Percentiles rank a stretch among this genome's conserved stretches.
Conservation (phyloP, 2,888 invertebrate species). For the Andricus quercusramuli region DNA sequence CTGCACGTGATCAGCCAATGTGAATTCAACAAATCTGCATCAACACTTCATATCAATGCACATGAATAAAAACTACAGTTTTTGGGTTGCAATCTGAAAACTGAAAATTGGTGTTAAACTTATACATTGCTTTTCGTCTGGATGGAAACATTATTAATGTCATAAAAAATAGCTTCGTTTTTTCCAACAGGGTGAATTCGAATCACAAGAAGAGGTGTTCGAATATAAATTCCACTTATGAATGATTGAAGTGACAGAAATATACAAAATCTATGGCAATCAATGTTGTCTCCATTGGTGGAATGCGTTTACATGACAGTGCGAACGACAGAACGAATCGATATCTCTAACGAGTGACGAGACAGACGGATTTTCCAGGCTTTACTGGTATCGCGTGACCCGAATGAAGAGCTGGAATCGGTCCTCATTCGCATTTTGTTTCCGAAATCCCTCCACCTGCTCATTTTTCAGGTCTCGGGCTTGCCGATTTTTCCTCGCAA, state of each 20-base stretch:
- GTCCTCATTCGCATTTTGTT: conserved; percentile 41
- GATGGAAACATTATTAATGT: too few species aligned
- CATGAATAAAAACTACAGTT: too few species aligned
- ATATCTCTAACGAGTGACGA: conserved; percentile 56
- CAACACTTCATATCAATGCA: too few species aligned
- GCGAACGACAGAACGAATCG: conserved; percentile 47
- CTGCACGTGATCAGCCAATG: too few species aligned
- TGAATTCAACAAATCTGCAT: too few species aligned
- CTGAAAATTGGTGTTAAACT: too few species aligned
- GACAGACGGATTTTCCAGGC: conserved; percentile 48
- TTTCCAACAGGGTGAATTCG: neutral
- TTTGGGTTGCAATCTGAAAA: too few species aligned
- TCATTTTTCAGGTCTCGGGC: conserved; percentile 24
- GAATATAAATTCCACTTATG: conserved; percentile 6
- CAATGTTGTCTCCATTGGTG: neutral
- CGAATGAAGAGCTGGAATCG: conserved; percentile 47
- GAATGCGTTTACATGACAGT: conserved; percentile 36
- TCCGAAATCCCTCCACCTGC: conserved; percentile 37
- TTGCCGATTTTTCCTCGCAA: conserved; percentile 31
- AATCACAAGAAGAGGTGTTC: conserved; percentile 16
- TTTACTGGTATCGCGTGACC: conserved; percentile 56
- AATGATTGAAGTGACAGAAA: conserved; percentile 24
- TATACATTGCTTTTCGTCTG: too few species aligned
- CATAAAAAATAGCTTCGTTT: neutral
- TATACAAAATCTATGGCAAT: conserved; percentile 13